A percentile compares a stretch with the other conserved stretches of the same genome.
phyloP scores from a whole-genome alignment of 2,797 vertebrate genomes.

The Emydoidea blandingii region DNA sequence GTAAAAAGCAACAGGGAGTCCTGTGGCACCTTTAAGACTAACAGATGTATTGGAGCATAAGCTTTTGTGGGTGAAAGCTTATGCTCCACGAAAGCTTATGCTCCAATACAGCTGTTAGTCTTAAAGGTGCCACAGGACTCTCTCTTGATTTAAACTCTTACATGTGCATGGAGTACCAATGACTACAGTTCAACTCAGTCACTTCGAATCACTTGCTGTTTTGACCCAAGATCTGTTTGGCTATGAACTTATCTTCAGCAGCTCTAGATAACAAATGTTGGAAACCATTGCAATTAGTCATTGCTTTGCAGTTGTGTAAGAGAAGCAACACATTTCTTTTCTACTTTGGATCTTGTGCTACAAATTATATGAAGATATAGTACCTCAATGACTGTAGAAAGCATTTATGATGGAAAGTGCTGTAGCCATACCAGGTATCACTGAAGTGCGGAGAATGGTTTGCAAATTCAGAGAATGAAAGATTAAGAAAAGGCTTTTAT shows the following conservation, averaged over 20 bases:
- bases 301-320: background rate
- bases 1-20: too few species aligned
- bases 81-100: too few species aligned
- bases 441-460: background rate
- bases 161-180: background rate
- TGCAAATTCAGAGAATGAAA: background rate
- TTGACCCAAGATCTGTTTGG: background rate
- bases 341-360: background rate
- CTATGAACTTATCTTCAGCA: background rate
- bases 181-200: background rate
- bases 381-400: background rate
- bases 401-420: background rate
- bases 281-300: background rate
- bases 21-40: too few species aligned
- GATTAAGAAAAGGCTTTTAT: background rate
- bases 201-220: background rate
- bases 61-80: too few species aligned
- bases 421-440: background rate
- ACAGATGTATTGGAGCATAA: too few species aligned
- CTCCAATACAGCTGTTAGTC: too few species aligned
- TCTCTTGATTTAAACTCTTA: background rate
- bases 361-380: background rate
- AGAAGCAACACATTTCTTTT: rapidly evolving
- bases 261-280: background rate
- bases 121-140: too few species aligned